Conservation (phyloP, 2,888 invertebrate genomes). For the Sinotaia quadrata region DNA sequence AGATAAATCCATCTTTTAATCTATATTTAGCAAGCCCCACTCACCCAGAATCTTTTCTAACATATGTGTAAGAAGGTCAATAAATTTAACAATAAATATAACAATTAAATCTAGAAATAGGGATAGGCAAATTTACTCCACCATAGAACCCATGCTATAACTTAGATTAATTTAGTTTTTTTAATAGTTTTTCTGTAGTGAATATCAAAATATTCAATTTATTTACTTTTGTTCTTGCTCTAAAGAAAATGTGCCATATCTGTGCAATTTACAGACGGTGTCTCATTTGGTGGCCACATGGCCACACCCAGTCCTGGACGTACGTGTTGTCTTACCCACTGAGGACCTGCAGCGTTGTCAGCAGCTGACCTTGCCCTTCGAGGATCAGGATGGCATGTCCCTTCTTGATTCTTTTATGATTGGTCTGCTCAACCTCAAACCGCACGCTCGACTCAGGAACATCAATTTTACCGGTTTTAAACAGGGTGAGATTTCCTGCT, state of each 20-base stretch:
- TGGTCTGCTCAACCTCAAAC: constrained; percentile 59
- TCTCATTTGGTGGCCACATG: constrained; percentile 62
- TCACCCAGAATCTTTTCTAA: too few species aligned
- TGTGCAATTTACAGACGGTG: constrained; percentile 51
- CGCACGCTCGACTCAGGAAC: constrained; percentile 48
- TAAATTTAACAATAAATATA: too few species aligned
- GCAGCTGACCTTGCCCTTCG: constrained; percentile 57
- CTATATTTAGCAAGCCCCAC: too few species aligned
- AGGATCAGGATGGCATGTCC: constrained; percentile 51
- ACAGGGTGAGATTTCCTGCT: constrained; percentile 60
- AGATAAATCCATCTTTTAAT: too few species aligned
- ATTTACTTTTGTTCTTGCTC: neutral
- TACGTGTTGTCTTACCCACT: constrained; percentile 51
- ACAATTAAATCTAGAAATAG: too few species aligned
- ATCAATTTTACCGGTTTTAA: constrained; percentile 63
- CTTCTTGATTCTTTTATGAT: constrained; percentile 59
- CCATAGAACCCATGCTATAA: too few species aligned
- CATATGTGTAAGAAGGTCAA: too few species aligned
- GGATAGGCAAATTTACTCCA: too few species aligned
- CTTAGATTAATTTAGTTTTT: too few species aligned
- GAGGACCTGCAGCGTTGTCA: constrained; percentile 56
- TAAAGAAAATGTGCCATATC: too few species aligned
- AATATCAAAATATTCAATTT: too few species aligned
- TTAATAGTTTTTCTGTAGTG: too few species aligned
- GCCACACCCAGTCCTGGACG: constrained; percentile 53